Conservation (phyloP, 2,113 vertebrate species). For the Paedocypris sp. region DNA sequence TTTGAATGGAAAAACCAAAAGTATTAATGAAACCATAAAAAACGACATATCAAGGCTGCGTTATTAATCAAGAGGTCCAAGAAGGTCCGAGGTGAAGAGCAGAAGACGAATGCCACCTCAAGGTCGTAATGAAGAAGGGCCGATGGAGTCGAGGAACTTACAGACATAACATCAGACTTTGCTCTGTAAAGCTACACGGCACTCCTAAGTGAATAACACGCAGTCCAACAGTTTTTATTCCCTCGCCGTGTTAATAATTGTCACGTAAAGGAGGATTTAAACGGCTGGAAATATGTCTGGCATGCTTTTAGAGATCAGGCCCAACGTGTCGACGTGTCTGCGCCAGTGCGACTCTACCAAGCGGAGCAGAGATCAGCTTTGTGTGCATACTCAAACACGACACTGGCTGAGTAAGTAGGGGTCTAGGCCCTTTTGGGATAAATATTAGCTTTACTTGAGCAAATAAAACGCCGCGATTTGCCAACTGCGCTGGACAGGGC, state of each 20-base stretch:
- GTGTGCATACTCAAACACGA: conserved; percentile 43
- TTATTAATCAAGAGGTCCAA: no score
- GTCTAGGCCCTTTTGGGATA: conserved; percentile 33
- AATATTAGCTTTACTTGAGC: conserved; percentile 44
- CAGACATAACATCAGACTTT: conserved; percentile 3
- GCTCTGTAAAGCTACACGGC: neutral
- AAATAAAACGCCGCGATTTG: conserved; percentile 43
- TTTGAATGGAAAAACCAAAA: no score
- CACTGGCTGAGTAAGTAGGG: conserved; percentile 26
- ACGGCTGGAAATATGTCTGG: neutral
- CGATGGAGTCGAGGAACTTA: neutral
- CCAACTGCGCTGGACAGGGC: conserved; percentile 28
- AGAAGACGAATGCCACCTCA: neutral
- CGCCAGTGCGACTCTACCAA: conserved; percentile 19
- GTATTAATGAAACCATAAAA: neutral
- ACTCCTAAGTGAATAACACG: neutral
- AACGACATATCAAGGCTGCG: no score
- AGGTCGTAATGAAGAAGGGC: neutral
- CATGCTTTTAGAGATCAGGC: conserved; percentile 22
- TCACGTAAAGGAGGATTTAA: conserved; percentile 9
- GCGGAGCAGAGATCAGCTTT: conserved; percentile 49
- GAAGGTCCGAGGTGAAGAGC: no score
- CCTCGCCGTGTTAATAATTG: conserved; percentile 13
- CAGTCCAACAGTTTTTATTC: neutral
- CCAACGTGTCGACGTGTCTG: neutral